Percentiles rank a stretch among this genome's conserved stretches.
Conservation (phyloP, 1,140 invertebrate species). For the Nixonia krombeini region DNA sequence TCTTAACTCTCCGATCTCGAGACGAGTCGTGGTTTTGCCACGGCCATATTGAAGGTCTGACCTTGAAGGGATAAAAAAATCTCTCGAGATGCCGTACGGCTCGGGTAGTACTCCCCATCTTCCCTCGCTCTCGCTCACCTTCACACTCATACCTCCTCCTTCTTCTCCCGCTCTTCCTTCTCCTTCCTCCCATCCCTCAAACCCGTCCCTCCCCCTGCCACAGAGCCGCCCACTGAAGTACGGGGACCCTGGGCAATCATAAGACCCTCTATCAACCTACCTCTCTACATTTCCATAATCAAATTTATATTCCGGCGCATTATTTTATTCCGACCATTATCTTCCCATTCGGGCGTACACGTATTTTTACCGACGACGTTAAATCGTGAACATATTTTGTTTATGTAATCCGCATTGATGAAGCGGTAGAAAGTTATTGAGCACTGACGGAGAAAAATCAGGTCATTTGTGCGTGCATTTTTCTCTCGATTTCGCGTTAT, state of each 20-base stretch:
- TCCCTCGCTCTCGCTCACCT: conserved; percentile 20
- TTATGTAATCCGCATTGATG: too few relatives aligned
- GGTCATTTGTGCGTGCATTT: too few relatives aligned
- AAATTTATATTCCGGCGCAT: too few relatives aligned
- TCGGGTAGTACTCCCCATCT: conserved; percentile 16
- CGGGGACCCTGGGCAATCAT: conserved; percentile 15
- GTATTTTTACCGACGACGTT: too few relatives aligned
- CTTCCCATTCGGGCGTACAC: too few relatives aligned
- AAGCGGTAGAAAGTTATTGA: too few relatives aligned
- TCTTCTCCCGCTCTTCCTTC: conserved; percentile 24
- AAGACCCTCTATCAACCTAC: too few relatives aligned
- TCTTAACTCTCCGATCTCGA: conserved; percentile 47
- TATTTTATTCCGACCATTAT: too few relatives aligned
- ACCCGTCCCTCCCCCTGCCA: not conserved
- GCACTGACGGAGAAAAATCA: too few relatives aligned
- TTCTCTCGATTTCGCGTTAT: too few relatives aligned
- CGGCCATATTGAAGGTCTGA: conserved; percentile 67
- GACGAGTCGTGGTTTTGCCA: conserved; percentile 57
- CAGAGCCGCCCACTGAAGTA: conserved; percentile 26
- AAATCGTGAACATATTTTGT: too few relatives aligned
- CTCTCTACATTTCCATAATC: too few relatives aligned
- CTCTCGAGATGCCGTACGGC: conserved; percentile 56
- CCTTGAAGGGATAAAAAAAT: conserved; percentile 70
- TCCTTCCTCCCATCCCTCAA: conserved; percentile 12
- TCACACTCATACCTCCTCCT: conserved; percentile 3